Evolutionary conservation across 2,797 vertebrate genomes (phyloP), one percentile per base, ranked within the genome.

Genomic region (Xenops minutus): DNA sequence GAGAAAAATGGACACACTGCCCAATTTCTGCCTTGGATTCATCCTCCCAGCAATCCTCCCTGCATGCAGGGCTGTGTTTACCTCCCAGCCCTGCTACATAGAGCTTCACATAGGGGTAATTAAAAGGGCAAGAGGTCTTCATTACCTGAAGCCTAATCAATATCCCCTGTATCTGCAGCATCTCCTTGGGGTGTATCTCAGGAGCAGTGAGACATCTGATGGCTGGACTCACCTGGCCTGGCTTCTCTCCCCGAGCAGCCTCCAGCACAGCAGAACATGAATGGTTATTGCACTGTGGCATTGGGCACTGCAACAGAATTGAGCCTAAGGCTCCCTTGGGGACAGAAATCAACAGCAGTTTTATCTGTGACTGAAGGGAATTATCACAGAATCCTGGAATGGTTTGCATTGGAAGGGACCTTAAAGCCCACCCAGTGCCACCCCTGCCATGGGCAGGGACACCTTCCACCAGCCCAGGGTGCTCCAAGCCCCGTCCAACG

Each of bases 161-260:
- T 93, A 66, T 23, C 44, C 27, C 43, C 83, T 52, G 48, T 75
- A 74, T 44, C 88, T 79, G 48, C 63, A 85, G 34, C 85, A 93
- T 95, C 82, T 92, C 54, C 71, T 26, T 72, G 69, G 79, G 30
- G 89, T 92, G 89, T 81, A 37, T 92, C 80, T 93, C 64, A 44
- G 39, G 83, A 91, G 48, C 39, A 93, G 86, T 76, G 46, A 64
- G 88, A 48, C 54, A 78, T 97, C 78, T 89, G 96, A 97, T 94
- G 96, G 96, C 85, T 97, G 96, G 48, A 94, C 96, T 89, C 94
- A 96, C 95, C 86, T 97, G 97, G 91, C 88, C 92, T 32, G 88
- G 74, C 95, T 98, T 95, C 95, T 97, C 97, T 97, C 86, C 64
- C 2, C 81, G 73, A 93, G 71, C 97, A 97, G 96, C 87, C 90